Base-by-base conservation (phyloP, 1,140 invertebrate genomes). In the Plutomurus gul region DNA sequence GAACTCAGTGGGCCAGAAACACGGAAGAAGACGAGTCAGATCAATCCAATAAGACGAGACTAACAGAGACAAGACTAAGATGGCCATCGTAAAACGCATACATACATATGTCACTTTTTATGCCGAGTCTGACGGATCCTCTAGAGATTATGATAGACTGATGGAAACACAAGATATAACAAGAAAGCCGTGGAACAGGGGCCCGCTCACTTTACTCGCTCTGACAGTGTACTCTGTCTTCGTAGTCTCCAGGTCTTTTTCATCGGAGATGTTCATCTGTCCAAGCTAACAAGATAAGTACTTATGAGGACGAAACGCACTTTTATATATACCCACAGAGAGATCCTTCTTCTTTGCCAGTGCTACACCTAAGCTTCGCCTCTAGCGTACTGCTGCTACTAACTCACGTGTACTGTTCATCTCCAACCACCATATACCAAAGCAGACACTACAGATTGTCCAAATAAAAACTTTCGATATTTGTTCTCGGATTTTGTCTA, bases 91-190 rank as follows among this genome's bases (percentile, higher is more conserved):
- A 36, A 65, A 36, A 65, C 16, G 10, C 27, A 65, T 65, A n/a
- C 56, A 51, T 18, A 6, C 20, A 22, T 13, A 51, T 22, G 56
- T 65, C 56, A 65, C 27, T 65, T 65, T 65, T 65, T 65, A 65
- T 65, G 25, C 56, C 18, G 56, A 65, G 56, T 65, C 56, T 33
- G 56, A 65, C 36, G 56, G 56, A 65, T 65, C 36, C 56, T 65
- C 56, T n/a, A 65, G 56, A 65, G 56, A 65, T 65, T n/a, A 33
- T 33, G 56, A 65, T 65, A 65, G 27, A 65, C 27, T 65, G 56
- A 36, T 33, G 56, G 56, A 65, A 65, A 33, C 8, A 16, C 11
- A 65, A 65, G 56, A 65, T 65, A 27, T 51, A 65, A 27, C 36
- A 65, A n/a, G 5, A 65, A 65, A n/a, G n/a, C 56, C 36, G 5